Conservation (phyloP, 2,888 invertebrate genomes). For the Quadroppia sp. region DNA sequence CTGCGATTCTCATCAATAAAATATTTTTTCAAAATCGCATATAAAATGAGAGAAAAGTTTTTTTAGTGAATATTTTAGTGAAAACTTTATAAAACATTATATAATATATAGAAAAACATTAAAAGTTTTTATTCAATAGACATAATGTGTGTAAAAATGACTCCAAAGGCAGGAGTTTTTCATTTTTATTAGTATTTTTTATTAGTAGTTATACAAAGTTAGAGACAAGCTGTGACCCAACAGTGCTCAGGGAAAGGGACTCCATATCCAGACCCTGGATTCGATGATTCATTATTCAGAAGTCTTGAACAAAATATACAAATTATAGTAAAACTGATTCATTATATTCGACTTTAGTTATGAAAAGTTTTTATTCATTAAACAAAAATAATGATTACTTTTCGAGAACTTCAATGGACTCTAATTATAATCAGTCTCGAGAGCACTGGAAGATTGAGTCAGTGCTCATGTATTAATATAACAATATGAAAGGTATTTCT, state of each 20-base stretch:
- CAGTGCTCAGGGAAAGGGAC: neutral
- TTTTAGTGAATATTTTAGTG: neutral
- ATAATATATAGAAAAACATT: constrained; percentile 14
- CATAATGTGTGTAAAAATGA: neutral
- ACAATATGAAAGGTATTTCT: neutral
- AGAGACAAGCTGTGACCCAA: constrained; percentile 19
- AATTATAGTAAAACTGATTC: neutral
- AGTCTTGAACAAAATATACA: neutral
- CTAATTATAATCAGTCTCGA: neutral
- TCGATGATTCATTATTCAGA: neutral
- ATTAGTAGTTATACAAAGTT: neutral
- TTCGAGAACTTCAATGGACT: neutral
- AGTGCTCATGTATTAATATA: neutral
- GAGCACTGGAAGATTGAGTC: neutral
- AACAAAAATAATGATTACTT: neutral
- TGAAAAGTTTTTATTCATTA: neutral
- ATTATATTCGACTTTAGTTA: neutral
- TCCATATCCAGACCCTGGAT: neutral
- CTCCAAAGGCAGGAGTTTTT: neutral
- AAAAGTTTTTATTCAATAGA: neutral
- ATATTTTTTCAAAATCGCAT: too few relatives aligned
- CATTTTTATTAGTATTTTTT: neutral
- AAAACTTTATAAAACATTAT: neutral
- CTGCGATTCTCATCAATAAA: constrained; percentile 16
- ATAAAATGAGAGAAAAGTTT: too few relatives aligned